A percentile compares a stretch with the other conserved stretches of the same genome.
phyloP scores from a whole-genome alignment of 1,140 invertebrate genomes.

The Drosophila subpulchrella region DNA sequence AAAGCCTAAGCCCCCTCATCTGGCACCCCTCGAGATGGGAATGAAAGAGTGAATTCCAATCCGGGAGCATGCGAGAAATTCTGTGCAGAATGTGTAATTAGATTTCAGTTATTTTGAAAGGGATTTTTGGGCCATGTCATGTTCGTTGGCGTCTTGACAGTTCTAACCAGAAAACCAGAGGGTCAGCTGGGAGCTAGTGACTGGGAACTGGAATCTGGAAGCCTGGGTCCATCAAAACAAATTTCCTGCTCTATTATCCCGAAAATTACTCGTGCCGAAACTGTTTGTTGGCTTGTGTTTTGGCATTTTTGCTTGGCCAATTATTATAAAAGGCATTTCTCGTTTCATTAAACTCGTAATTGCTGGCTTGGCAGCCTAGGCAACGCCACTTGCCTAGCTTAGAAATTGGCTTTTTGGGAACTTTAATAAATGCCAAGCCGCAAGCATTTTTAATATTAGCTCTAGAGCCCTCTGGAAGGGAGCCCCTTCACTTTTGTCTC shows the following conservation, averaged over 20 bases:
- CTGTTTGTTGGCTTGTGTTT: constrained; percentile 31
- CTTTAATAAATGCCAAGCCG: constrained; percentile 73
- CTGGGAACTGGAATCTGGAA: too few species aligned
- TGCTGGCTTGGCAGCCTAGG: constrained; percentile 42
- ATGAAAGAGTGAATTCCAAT: constrained; percentile 31
- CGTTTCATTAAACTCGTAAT: constrained; percentile 75
- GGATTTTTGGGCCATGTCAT: constrained; percentile 13
- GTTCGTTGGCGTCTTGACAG: background rate
- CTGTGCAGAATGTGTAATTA: constrained; percentile 38
- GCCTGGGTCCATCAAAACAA: constrained; percentile 8
- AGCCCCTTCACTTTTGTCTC: constrained; percentile 30
- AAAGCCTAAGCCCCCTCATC: constrained; percentile 18
- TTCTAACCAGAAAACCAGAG: background rate
- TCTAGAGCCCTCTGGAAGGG: background rate
- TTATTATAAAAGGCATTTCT: constrained; percentile 71
- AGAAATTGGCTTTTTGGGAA: constrained; percentile 61
- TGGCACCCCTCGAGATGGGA: background rate
- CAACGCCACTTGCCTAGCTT: constrained; percentile 22
- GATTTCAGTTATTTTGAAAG: constrained; percentile 31
- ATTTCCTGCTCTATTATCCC: constrained; percentile 26
- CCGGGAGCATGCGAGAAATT: constrained; percentile 9
- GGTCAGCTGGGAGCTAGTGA: background rate
- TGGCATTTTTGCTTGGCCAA: constrained; percentile 50
- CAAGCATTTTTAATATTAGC: constrained; percentile 64
- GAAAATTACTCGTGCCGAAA: constrained; percentile 30